phyloP scores from a whole-genome alignment of 53 echinoderm and acorn worm species.

The Crossaster papposus region DNA sequence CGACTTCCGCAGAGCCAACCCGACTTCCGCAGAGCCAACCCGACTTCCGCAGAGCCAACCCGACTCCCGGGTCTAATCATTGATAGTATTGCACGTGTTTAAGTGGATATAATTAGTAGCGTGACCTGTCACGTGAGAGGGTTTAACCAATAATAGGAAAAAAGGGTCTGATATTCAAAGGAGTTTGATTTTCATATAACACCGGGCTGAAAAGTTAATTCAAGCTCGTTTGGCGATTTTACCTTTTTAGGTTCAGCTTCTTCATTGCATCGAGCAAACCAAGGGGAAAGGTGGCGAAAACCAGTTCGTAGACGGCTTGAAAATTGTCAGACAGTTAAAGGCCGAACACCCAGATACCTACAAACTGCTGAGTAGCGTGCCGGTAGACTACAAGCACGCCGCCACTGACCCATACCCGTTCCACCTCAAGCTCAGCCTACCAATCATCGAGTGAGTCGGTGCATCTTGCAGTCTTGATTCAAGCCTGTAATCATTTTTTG shows the following conservation, averaged over 20 bases:
- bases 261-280: slow-evolving; percentile 80
- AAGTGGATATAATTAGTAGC: no score
- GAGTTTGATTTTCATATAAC: no score
- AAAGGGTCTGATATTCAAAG: no score
- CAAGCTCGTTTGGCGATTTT: neutral
- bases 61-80: no score
- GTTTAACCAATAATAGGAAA: no score
- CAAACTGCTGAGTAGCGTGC: neutral
- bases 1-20: no score
- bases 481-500: neutral
- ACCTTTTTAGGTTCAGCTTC: slow-evolving; percentile 68
- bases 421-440: slow-evolving; percentile 58
- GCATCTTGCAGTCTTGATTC: neutral
- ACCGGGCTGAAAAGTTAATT: neutral
- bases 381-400: slow-evolving; percentile 37
- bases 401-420: slow-evolving; percentile 52
- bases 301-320: slow-evolving; percentile 75
- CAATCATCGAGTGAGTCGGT: slow-evolving; percentile 71
- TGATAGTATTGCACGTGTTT: no score
- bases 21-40: no score
- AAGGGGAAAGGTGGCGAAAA: slow-evolving; percentile 74
- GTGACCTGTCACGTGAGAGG: no score
- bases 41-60: no score
- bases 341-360: slow-evolving; percentile 63
- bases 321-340: slow-evolving; percentile 67